Evolutionary conservation across 23 tunicate species (phyloP).

Genomic region (Corella eumyota): DNA sequence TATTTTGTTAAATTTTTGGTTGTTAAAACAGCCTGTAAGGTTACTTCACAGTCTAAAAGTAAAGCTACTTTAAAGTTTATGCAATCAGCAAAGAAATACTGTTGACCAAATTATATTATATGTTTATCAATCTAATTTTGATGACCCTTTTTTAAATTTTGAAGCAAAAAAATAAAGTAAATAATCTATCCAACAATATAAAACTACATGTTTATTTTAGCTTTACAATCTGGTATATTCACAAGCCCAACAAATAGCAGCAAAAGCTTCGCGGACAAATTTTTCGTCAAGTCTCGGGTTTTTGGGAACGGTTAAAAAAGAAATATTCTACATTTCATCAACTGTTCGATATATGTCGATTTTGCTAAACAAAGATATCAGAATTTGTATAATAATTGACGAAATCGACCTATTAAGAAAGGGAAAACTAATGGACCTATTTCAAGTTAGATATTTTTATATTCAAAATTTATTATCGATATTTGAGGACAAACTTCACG

Average conservation of each 20-base stretch:
- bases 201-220: conserved; percentile 6
- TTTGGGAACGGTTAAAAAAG: conserved; percentile 31
- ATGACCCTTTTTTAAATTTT: too few species aligned
- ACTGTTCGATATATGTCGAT: conserved; percentile 23
- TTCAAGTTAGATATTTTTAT: conserved; percentile 24
- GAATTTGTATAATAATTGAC: conserved; percentile 35
- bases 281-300: conserved; percentile 32
- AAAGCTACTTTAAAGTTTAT: too few species aligned
- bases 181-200: too few species aligned
- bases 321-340: conserved; percentile 36
- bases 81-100: too few species aligned
- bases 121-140: too few species aligned
- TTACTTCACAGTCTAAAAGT: too few species aligned
- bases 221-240: conserved; percentile 9
- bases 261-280: conserved; percentile 7
- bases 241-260: conserved; percentile 18
- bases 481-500: too few species aligned
- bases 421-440: conserved; percentile 22
- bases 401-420: conserved; percentile 35
- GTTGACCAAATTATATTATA: too few species aligned
- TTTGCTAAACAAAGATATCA: conserved; percentile 21
- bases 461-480: too few species aligned
- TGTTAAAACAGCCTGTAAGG: too few species aligned
- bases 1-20: too few species aligned
- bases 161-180: too few species aligned